Base-by-base conservation (phyloP, 2,888 invertebrate species). In the Acrobasis consociella region DNA sequence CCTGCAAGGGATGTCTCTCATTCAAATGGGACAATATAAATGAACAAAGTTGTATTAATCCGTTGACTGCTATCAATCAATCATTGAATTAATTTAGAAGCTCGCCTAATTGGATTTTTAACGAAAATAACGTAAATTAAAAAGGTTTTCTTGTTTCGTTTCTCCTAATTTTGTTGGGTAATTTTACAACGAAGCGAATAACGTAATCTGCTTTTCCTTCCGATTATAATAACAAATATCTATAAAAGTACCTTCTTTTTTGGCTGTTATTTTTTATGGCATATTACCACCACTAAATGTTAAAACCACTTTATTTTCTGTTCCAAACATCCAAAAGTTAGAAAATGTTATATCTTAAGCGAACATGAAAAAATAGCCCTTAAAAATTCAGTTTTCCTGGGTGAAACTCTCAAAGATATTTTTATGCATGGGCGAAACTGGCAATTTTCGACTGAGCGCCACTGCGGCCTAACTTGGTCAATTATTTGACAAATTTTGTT, bases 401-500 rank as follows among this genome's bases (percentile, higher is more conserved):
- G 31, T 15, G 10, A 16, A 42, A 17, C 55, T 56, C 55, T 42
- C 38, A 56, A 56, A 56, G 9, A 56, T 56, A 56, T 39, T 56
- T 53, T 53, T 53, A 53, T 16, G 39, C 55, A 42, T 56, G 39
- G 39, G 39, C 17, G 53, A 56, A 42, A 39, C 55, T 56, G 39
- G 55, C 16, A 56, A 56, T 56, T 56, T 56, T 56, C 55, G 17
- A 56, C 55, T 42, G 31, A 56, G 31, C 15, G 55, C 11, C 42
- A 51, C 17, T 42, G 53, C 9, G 53, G 53, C 38, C n/a, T 9
- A 53, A 53, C 39, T 56, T 17, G 39, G 39, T 56, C 55, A 56
- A 56, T 56, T 56, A 42, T 56, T 56, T 56, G 55, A 11, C 13
- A 42, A 56, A 56, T 56, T 56, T 56, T 56, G 55, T 56, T 56